phyloP scores from a whole-genome alignment of 2,113 vertebrate species.

The Gnathonemus longibarbis region DNA sequence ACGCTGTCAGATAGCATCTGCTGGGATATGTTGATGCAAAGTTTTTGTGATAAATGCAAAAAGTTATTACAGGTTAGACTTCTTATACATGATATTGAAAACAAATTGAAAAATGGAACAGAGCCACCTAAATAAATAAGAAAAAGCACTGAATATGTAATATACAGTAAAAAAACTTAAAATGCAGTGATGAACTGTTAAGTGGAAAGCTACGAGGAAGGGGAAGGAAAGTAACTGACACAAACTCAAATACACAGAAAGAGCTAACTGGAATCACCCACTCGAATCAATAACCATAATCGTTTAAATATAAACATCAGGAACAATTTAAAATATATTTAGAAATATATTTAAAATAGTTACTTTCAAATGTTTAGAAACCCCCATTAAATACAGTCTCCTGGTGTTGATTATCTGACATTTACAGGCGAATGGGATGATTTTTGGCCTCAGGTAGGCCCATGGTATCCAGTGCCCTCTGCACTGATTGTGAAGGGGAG shows the following conservation, averaged over 20 bases:
- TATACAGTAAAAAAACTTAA: neutral
- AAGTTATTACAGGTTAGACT: neutral
- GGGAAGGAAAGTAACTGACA: neutral
- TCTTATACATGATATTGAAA: neutral
- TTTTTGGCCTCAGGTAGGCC: neutral
- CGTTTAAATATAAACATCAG: neutral
- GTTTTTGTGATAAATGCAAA: neutral
- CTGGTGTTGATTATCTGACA: neutral
- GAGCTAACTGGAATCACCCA: neutral
- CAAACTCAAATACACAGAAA: neutral
- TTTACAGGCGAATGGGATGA: neutral
- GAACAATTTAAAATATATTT: neutral
- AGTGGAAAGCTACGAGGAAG: neutral
- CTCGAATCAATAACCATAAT: neutral
- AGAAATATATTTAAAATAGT: neutral
- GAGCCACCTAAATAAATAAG: neutral
- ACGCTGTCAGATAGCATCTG: neutral
- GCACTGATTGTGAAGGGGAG: neutral
- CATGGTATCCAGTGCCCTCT: neutral
- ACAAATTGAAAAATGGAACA: neutral
- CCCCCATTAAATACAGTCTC: neutral
- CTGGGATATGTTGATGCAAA: neutral
- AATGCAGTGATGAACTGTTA: neutral
- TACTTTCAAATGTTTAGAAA: neutral
- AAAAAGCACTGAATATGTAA: neutral